Evolutionary conservation across 2,888 invertebrate genomes (phyloP), one percentile per base, ranked within the genome.

Genomic region (Glyphotaelius pellucidus): DNA sequence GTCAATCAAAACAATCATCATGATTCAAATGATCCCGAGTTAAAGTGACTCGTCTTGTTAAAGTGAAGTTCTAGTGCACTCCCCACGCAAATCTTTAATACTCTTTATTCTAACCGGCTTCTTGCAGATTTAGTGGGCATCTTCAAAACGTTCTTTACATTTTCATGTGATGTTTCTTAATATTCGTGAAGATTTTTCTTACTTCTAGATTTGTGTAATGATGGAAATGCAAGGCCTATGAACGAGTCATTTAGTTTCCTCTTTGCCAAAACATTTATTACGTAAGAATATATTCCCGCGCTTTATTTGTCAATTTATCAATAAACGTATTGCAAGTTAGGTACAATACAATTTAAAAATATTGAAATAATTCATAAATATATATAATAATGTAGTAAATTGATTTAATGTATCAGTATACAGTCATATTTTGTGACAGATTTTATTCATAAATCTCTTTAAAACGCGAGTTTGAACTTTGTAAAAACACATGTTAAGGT

Each of bases 131-230:
- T 67, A 67, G 67, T 67, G 67, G 67, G 67, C n/a, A 25, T 67
- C 67, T 67, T 67, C 25, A 25, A 67, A 52, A 52, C 19, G 52
- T 67, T n/a, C 25, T 67, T 25, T n/a, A 25, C 25, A n/a, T 67
- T 67, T 2, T 84, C 84, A 84, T 84, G 84, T 84, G 84, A 84
- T 84, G 84, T 84, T 84, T 84, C 84, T 84, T 84, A 38, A 35
- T 84, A 35, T 31, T 32, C 38, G 35, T 31, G 19, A 32, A 84
- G 84, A 84, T 84, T 38, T 84, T 84, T 84, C 84, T 84, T 38
- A 9, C 9, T 0, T 67, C 25, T 67, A 1, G 67, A 67, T 25
- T 67, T 67, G 67, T n/a, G 67, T 67, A 5, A 67, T 25, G n/a
- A 67, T 67, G 67, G 25, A 67, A 67, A 67, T 67, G 25, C 67